Evolutionary conservation across 2,888 invertebrate genomes (phyloP).

Genomic region (Spisula subtruncata): DNA sequence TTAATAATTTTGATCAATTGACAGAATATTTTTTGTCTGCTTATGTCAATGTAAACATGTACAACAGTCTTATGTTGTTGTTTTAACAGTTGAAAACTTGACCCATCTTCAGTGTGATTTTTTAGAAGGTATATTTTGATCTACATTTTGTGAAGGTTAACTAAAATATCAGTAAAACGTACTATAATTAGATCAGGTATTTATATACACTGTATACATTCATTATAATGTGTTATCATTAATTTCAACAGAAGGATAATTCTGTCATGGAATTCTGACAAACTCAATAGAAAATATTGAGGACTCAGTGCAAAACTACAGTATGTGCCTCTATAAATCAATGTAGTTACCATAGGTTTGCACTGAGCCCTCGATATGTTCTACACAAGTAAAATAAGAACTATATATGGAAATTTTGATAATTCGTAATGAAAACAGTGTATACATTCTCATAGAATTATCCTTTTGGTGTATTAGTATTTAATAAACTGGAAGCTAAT

Average conservation of each 20-base stretch:
- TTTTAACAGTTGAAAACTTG: constrained; percentile 63
- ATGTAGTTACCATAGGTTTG: no score
- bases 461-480: background rate
- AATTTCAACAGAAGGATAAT: background rate
- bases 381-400: no score
- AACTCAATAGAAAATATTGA: no score
- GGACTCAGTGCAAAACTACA: no score
- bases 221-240: background rate
- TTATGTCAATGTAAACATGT: background rate
- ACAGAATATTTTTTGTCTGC: background rate
- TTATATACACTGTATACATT: background rate
- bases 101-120: constrained; percentile 65
- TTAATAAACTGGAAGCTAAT: background rate
- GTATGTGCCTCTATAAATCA: no score
- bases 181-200: background rate
- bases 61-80: background rate
- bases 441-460: constrained; percentile 20
- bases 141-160: constrained; percentile 7
- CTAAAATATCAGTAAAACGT: background rate
- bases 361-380: no score
- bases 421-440: no score
- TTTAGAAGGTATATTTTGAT: constrained; percentile 62
- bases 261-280: background rate
- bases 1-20: background rate
- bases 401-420: no score